Percentiles rank a stretch among this genome's conserved stretches.
Evolutionary conservation across 2,888 invertebrate genomes (phyloP).

Genomic region (Rhimphoctona megacephalus): DNA sequence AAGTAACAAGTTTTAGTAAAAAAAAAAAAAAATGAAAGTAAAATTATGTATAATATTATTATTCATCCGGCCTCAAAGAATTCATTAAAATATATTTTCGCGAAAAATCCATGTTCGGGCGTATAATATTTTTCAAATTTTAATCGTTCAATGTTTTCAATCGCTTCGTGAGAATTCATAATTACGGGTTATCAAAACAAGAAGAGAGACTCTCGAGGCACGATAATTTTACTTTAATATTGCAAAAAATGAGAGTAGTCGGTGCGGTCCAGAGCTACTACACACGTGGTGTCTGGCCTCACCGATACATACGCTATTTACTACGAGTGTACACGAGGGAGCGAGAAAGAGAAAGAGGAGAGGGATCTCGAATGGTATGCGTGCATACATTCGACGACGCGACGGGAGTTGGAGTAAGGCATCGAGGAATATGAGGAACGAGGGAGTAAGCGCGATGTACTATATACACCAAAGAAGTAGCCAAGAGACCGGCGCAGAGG

Average conservation of each 20-base stretch:
- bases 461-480: conserved; percentile 11
- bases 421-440: conserved; percentile 34
- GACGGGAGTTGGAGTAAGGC: neutral
- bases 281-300: conserved; percentile 73
- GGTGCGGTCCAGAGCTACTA: conserved; percentile 66
- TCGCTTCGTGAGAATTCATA: neutral
- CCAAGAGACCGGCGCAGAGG: conserved; percentile 52
- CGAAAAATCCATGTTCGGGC: no score
- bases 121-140: neutral
- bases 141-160: neutral
- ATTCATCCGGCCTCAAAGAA: no score
- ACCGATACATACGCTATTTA: conserved; percentile 49
- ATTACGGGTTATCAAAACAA: neutral
- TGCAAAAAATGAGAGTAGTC: conserved; percentile 31
- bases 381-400: neutral
- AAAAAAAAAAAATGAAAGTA: no score
- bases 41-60: no score
- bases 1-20: no score
- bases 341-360: neutral
- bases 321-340: conserved; percentile 28
- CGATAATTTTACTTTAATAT: neutral
- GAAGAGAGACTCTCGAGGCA: neutral
- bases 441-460: conserved; percentile 47
- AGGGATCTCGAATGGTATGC: neutral
- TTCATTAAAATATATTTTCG: no score